These are phyloP conservation scores for Heliconius congener DNA, from an alignment of 1,140 invertebrate genomes.

Conservation along the genomic window DNA sequence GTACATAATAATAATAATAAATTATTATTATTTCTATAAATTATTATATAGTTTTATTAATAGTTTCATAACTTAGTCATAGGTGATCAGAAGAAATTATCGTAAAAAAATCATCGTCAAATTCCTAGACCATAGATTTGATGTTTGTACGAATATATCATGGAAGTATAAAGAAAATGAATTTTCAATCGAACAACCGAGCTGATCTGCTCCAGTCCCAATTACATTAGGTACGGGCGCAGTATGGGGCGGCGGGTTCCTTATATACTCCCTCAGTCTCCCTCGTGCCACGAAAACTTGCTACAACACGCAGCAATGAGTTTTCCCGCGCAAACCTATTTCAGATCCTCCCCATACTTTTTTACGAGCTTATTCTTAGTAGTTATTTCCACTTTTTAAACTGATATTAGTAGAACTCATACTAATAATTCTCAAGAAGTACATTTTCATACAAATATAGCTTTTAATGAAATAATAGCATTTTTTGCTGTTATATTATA, in stretches of 20 bases:
- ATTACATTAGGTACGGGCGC: slow-evolving; percentile 63
- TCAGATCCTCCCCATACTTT: slow-evolving; percentile 45
- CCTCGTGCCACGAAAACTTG: slow-evolving; percentile 51
- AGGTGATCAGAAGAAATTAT: too few relatives aligned
- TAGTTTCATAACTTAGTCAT: too few relatives aligned
- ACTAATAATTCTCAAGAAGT: too few relatives aligned
- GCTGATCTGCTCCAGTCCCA: slow-evolving; percentile 44
- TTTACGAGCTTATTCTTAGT: slow-evolving; percentile 46
- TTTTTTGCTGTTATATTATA: slow-evolving; percentile 32
- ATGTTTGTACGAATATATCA: neutral
- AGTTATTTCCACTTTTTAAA: neutral
- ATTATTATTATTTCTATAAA: too few relatives aligned
- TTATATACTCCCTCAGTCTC: slow-evolving; percentile 46
- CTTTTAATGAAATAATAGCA: neutral
- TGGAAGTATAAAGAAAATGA: slow-evolving; percentile 37
- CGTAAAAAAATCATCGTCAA: too few relatives aligned
- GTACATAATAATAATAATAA: too few relatives aligned
- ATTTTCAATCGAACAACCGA: slow-evolving; percentile 44
- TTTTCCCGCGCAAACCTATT: slow-evolving; percentile 75
- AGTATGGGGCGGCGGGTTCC: slow-evolving; percentile 37
- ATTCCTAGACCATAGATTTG: neutral
- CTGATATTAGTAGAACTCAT: neutral
- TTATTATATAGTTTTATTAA: too few relatives aligned
- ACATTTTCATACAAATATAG: neutral
- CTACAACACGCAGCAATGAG: slow-evolving; percentile 73